phyloP scores from a whole-genome alignment of 2,888 invertebrate genomes.

The Perdita meconis region DNA sequence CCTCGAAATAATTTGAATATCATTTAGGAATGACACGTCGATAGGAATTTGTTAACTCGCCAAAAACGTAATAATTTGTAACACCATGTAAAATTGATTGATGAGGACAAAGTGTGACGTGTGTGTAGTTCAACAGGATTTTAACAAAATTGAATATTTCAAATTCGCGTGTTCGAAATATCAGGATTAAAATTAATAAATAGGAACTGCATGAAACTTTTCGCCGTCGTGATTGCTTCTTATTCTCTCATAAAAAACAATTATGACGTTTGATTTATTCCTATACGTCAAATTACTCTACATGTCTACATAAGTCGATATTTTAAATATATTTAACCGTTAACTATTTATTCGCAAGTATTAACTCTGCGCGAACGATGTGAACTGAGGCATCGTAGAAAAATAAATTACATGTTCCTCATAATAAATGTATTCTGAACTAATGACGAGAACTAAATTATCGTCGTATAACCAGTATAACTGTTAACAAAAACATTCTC shows the following conservation, averaged over 20 bases:
- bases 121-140: background rate
- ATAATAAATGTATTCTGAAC: background rate
- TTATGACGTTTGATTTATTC: conserved; percentile 19
- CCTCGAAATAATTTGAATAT: background rate
- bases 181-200: background rate
- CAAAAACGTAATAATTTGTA: background rate
- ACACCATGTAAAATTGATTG: background rate
- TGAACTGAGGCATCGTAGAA: conserved; percentile 5
- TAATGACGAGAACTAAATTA: conserved; percentile 9
- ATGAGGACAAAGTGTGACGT: background rate
- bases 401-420: conserved; percentile 1
- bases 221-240: conserved; percentile 6
- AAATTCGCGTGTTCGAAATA: background rate
- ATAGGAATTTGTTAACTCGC: background rate
- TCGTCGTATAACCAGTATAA: background rate
- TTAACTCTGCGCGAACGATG: background rate
- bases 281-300: conserved; percentile 20
- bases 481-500: conserved; percentile 2
- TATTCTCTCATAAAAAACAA: conserved; percentile 4
- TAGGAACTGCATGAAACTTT: background rate
- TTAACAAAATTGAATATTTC: background rate
- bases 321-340: conserved; percentile 33
- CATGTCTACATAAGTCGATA: conserved; percentile 18
- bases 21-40: conserved; percentile 8
- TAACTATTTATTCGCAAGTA: conserved; percentile 9